Conservation (phyloP, 2,113 vertebrate species). For the Myrmecophaga tridactyla region DNA sequence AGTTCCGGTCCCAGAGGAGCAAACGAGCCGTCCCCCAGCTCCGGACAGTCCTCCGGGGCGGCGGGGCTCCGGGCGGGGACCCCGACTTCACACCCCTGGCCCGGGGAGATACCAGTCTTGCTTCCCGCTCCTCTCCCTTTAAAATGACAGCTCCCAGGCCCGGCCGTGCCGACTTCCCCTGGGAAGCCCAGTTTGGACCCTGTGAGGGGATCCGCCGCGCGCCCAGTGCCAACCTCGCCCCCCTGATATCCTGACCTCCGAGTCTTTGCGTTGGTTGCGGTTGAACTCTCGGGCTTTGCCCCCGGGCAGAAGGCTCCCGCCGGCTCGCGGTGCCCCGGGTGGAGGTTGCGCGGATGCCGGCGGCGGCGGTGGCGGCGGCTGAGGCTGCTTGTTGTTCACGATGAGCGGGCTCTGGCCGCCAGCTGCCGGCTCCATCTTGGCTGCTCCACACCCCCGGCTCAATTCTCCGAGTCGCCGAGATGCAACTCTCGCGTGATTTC, state of each 20-base stretch:
- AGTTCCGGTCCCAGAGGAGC: not conserved
- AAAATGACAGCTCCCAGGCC: not conserved
- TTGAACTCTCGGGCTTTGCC: constrained; percentile 89
- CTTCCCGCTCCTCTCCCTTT: not conserved
- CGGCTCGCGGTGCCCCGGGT: constrained; percentile 46
- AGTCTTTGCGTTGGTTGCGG: constrained; percentile 94
- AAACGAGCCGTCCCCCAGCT: not conserved
- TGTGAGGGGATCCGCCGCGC: not conserved
- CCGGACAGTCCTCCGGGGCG: not conserved
- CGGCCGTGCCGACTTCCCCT: not conserved
- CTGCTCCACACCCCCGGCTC: constrained; percentile 61
- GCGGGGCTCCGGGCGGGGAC: not conserved
- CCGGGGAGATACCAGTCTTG: not conserved
- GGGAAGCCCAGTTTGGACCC: not conserved
- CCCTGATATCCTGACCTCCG: constrained; percentile 88
- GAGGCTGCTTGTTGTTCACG: constrained; percentile 92
- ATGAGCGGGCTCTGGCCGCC: constrained; percentile 78
- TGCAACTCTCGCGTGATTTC: constrained; percentile 77
- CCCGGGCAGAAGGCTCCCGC: constrained; percentile 76
- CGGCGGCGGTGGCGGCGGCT: constrained; percentile 71
- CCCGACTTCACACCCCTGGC: not conserved
- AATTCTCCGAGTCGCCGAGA: not conserved
- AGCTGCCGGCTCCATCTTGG: constrained; percentile 88
- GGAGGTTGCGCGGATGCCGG: constrained; percentile 42
- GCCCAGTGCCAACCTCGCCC: constrained; percentile 37